Conservation (phyloP, 2,888 invertebrate genomes). For the Sinhomidia bicolor region DNA sequence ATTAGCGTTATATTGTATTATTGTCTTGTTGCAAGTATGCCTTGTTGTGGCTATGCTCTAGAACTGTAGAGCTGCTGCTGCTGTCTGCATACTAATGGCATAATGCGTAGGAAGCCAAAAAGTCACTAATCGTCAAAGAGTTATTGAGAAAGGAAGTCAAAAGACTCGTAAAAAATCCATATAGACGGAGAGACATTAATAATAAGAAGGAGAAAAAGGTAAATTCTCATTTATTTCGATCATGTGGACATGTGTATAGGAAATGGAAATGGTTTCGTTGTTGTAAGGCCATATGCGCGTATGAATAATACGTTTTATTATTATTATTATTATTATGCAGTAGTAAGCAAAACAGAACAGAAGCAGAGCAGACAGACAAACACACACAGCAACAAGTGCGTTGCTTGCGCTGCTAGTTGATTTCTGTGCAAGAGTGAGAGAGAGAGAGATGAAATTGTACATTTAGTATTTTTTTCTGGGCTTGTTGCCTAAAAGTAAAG, state of each 20-base stretch:
- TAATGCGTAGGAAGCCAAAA: constrained; percentile 16
- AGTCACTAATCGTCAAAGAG: constrained; percentile 38
- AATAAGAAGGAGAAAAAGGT: not conserved
- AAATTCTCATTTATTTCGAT: constrained; percentile 12
- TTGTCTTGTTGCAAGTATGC: no score
- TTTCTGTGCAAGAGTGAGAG: not conserved
- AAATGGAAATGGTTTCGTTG: no score
- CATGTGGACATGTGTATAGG: constrained; percentile 9
- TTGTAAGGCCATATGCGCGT: no score
- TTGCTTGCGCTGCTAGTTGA: no score
- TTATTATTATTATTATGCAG: no score
- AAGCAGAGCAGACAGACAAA: constrained; percentile 22
- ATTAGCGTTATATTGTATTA: no score
- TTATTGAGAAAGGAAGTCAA: constrained; percentile 65
- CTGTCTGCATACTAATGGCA: not conserved
- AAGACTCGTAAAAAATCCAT: constrained; percentile 55
- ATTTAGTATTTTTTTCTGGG: constrained; percentile 9
- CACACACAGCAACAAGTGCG: constrained; percentile 29
- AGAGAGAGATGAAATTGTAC: not conserved
- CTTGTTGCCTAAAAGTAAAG: constrained; percentile 36
- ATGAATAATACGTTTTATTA: no score
- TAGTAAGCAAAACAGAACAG: not conserved
- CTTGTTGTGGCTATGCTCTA: no score
- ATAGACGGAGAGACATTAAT: constrained; percentile 25
- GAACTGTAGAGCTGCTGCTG: no score